Evolutionary conservation across 1,140 invertebrate species (phyloP).

Genomic region (Wasmannia auropunctata): DNA sequence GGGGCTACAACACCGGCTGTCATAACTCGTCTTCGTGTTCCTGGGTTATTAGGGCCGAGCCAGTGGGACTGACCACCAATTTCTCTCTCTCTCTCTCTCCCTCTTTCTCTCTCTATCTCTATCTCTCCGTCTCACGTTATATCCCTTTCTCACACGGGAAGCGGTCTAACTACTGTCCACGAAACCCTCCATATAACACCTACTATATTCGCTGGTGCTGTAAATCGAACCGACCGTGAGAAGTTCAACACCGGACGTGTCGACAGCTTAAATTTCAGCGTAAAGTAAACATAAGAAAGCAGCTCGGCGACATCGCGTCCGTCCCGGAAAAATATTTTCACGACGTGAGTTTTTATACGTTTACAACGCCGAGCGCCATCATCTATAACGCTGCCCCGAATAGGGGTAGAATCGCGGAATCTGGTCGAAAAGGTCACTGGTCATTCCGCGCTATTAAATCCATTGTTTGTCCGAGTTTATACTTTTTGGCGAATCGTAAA

Average conservation of each 20-base stretch:
- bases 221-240: slow-evolving; percentile 42
- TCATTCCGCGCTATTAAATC: not conserved
- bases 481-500: not conserved
- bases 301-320: not conserved
- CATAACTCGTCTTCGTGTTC: slow-evolving; percentile 76
- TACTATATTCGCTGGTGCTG: not conserved
- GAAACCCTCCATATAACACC: not conserved
- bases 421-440: not conserved
- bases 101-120: not conserved
- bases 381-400: not conserved
- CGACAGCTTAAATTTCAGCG: slow-evolving; percentile 5
- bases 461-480: not conserved
- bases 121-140: not conserved
- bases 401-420: not conserved
- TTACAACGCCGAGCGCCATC: not conserved
- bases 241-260: slow-evolving; percentile 14
- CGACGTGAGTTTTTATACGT: not conserved
- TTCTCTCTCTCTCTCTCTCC: slow-evolving; percentile 33
- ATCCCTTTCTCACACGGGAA: not conserved
- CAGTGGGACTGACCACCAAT: slow-evolving; percentile 68
- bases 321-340: slow-evolving; percentile 7
- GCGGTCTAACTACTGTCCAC: not conserved
- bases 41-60: slow-evolving; percentile 74
- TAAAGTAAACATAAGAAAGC: slow-evolving; percentile 35
- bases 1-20: slow-evolving; percentile 71